phyloP scores from a whole-genome alignment of 1,140 invertebrate species.

The Anagrus nilaparvatae region DNA sequence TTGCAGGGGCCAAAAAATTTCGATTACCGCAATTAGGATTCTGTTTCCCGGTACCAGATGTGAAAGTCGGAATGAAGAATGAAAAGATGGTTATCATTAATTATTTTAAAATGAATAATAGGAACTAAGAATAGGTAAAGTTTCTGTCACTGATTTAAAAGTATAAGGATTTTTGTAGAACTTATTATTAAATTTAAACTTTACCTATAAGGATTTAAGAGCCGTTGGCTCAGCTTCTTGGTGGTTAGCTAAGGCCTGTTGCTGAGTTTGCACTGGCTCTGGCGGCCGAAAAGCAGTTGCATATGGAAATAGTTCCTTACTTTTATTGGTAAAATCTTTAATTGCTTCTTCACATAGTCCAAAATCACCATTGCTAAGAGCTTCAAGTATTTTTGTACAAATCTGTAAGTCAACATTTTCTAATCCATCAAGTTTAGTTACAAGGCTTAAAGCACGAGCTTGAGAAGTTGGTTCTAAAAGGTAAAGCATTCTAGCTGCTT shows the following conservation, averaged over 20 bases:
- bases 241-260: not conserved
- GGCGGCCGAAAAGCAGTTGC: conserved; percentile 56
- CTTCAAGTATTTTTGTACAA: conserved; percentile 66
- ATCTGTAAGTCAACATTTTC: conserved; percentile 53
- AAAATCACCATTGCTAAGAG: conserved; percentile 67
- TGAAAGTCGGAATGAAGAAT: too few species aligned
- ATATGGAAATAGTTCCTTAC: conserved; percentile 64
- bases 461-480: conserved; percentile 52
- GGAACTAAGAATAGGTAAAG: too few species aligned
- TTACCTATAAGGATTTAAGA: not conserved
- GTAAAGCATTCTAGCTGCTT: conserved; percentile 63
- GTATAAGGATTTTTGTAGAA: too few species aligned
- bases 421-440: conserved; percentile 49
- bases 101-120: too few species aligned
- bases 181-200: too few species aligned
- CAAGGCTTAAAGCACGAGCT: conserved; percentile 50
- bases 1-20: too few species aligned
- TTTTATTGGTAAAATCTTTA: conserved; percentile 58
- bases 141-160: too few species aligned
- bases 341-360: conserved; percentile 58
- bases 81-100: too few species aligned
- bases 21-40: too few species aligned
- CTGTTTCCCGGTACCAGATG: too few species aligned
- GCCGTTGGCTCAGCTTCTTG: not conserved
- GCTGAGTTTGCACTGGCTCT: conserved; percentile 18